These are phyloP conservation scores for Podilymbus podiceps DNA, from an alignment of 2,113 vertebrate species.

Conservation along the genomic window DNA sequence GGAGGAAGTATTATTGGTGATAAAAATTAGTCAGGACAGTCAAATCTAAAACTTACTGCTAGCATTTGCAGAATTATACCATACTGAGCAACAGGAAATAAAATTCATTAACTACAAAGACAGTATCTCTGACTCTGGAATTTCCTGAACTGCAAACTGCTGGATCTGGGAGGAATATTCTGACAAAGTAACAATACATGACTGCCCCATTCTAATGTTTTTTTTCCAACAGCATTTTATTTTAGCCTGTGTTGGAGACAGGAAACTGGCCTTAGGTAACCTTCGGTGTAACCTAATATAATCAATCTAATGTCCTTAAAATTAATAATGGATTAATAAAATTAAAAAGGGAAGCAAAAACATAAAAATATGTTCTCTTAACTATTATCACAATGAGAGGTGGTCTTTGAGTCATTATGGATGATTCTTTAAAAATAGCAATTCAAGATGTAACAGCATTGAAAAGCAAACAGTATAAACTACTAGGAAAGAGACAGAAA, in stretches of 20 bases:
- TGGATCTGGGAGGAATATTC: background rate
- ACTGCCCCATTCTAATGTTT: background rate
- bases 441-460: background rate
- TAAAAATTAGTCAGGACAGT: conserved; percentile 9
- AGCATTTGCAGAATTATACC: background rate
- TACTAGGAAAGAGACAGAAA: background rate
- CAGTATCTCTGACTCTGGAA: conserved; percentile 33
- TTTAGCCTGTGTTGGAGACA: background rate
- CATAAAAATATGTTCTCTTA: background rate
- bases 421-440: background rate
- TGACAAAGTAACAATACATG: background rate
- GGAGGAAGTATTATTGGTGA: background rate
- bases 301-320: background rate
- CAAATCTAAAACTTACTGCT: background rate
- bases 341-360: background rate
- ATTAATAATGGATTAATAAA: background rate
- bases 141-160: conserved; percentile 49
- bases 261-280: background rate
- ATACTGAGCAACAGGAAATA: background rate
- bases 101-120: conserved; percentile 46
- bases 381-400: background rate
- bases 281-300: background rate
- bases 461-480: background rate
- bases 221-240: background rate
- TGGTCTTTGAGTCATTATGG: background rate